phyloP scores from a whole-genome alignment of 92 coral and sea anemone species.

The Anthopleura xanthogrammica region DNA sequence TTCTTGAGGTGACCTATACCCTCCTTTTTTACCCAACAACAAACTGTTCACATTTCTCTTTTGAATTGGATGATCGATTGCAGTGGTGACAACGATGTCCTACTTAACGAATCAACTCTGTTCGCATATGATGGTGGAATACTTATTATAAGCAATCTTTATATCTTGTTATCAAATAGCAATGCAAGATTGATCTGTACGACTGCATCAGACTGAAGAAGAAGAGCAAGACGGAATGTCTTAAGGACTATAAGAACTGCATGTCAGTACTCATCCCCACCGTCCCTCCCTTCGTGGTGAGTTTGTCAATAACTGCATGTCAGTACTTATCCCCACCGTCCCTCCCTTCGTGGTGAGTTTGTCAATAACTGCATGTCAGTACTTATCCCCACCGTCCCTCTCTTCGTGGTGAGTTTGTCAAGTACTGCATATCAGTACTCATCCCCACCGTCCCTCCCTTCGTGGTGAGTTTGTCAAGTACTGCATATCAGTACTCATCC shows the following conservation, averaged over 20 bases:
- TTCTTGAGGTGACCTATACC: too few species aligned
- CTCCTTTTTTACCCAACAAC: too few species aligned
- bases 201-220: constrained; percentile 41
- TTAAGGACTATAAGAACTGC: constrained; percentile 43
- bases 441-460: constrained; percentile 42
- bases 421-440: constrained; percentile 35
- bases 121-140: too few species aligned
- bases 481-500: constrained; percentile 27
- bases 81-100: too few species aligned
- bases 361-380: too few species aligned
- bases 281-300: constrained; percentile 40
- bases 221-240: constrained; percentile 27
- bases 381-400: constrained; percentile 55
- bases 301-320: not conserved
- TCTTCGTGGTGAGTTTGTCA: constrained; percentile 50
- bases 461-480: constrained; percentile 14
- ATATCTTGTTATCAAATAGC: constrained; percentile 14
- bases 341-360: constrained; percentile 42
- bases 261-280: constrained; percentile 20
- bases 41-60: too few species aligned
- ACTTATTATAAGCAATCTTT: not conserved
- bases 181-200: constrained; percentile 45
- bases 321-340: constrained; percentile 34
- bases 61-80: too few species aligned
- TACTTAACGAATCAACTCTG: too few species aligned